Evolutionary conservation across 2,888 invertebrate genomes (phyloP).

Genomic region (Drosophila suboccidentalis): DNA sequence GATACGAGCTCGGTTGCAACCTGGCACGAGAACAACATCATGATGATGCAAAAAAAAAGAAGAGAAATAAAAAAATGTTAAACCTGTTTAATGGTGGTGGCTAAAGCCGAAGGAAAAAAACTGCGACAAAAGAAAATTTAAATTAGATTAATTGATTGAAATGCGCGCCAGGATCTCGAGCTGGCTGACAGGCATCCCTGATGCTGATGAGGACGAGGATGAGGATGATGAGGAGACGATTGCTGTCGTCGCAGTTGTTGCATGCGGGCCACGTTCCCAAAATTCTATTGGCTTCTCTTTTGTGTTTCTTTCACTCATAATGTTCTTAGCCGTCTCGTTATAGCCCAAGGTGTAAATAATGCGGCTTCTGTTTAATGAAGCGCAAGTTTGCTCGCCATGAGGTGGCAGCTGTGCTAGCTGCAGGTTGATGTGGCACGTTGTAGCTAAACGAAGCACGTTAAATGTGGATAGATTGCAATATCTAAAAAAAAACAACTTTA

Average conservation of each 20-base stretch:
- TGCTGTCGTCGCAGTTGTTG: constrained; percentile 59
- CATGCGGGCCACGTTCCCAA: constrained; percentile 67
- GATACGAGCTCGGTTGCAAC: constrained; percentile 51
- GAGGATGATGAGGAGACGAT: constrained; percentile 17
- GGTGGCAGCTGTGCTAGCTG: constrained; percentile 12
- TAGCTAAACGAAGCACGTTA: neutral
- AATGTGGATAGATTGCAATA: neutral
- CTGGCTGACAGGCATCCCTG: constrained; percentile 43
- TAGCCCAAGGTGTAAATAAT: constrained; percentile 82
- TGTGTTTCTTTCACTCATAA: constrained; percentile 13
- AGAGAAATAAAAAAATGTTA: constrained; percentile 35
- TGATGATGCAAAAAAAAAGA: constrained; percentile 60
- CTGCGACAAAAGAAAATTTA: constrained; percentile 78
- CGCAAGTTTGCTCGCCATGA: constrained; percentile 50
- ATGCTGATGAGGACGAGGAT: neutral
- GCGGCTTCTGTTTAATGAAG: constrained; percentile 82
- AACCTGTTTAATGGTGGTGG: constrained; percentile 78
- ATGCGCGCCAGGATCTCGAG: constrained; percentile 52
- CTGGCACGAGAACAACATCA: constrained; percentile 49
- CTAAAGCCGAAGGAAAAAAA: constrained; percentile 33
- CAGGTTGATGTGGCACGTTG: constrained; percentile 16
- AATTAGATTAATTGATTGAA: constrained; percentile 85
- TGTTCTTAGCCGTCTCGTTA: constrained; percentile 28
- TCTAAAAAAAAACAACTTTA: neutral
- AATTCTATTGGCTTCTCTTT: constrained; percentile 20